A percentile compares a stretch with the other conserved stretches of the same genome.
These are phyloP conservation scores for Drosophila kuntzei DNA, from an alignment of 2,888 invertebrate species.

Conservation along the genomic window DNA sequence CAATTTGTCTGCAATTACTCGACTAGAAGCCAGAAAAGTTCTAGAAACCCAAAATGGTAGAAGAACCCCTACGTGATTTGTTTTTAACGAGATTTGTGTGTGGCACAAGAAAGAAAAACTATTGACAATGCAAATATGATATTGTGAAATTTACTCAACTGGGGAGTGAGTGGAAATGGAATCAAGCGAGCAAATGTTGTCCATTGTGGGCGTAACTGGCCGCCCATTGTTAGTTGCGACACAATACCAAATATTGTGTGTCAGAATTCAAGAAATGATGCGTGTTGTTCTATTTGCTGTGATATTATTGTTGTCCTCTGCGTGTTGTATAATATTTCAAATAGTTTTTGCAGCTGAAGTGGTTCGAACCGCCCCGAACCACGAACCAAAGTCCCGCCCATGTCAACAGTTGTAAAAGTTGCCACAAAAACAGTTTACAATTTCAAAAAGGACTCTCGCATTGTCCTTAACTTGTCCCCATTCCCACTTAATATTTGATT, in stretches of 20 bases:
- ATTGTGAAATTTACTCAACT: slow-evolving; percentile 61
- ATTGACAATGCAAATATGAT: slow-evolving; percentile 80
- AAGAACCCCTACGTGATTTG: slow-evolving; percentile 72
- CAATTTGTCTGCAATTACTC: slow-evolving; percentile 76
- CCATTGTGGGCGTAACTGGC: slow-evolving; percentile 44
- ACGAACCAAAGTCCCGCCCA: slow-evolving; percentile 8
- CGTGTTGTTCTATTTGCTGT: slow-evolving; percentile 21
- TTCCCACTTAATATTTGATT: slow-evolving; percentile 48
- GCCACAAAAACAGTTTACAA: slow-evolving; percentile 69
- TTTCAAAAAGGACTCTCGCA: slow-evolving; percentile 59
- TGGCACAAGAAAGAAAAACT: slow-evolving; percentile 57
- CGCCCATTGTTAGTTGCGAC: slow-evolving; percentile 30
- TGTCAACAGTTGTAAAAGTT: slow-evolving; percentile 61
- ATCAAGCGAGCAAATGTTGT: slow-evolving; percentile 54
- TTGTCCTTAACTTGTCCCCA: slow-evolving; percentile 25
- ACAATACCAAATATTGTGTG: slow-evolving; percentile 72
- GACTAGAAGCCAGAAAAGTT: slow-evolving; percentile 53
- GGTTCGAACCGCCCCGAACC: slow-evolving; percentile 47
- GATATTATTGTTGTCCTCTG: slow-evolving; percentile 33
- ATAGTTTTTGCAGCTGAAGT: slow-evolving; percentile 69
- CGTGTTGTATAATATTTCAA: slow-evolving; percentile 69
- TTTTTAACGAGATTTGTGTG: slow-evolving; percentile 71
- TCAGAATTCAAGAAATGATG: slow-evolving; percentile 61
- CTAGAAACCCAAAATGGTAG: slow-evolving; percentile 12
- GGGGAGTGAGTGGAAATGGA: slow-evolving; percentile 4